Evolutionary conservation across 2,113 vertebrate genomes (phyloP).

Genomic region (Rostratula benghalensis): DNA sequence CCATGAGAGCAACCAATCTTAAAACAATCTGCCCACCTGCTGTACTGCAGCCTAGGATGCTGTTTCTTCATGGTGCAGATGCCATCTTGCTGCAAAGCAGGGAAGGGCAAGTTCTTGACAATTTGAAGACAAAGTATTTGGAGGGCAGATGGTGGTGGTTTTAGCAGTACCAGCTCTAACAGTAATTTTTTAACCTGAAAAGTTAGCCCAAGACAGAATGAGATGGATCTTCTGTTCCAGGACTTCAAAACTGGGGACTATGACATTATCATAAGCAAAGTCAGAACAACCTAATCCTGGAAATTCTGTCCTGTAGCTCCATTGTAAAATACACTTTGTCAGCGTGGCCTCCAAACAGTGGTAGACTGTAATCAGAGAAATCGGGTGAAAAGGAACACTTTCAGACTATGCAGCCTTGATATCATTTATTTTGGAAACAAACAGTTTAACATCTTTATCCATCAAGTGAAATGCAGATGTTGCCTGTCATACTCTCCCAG

Average conservation of each 20-base stretch:
- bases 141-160: neutral
- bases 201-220: neutral
- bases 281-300: neutral
- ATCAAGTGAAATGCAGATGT: neutral
- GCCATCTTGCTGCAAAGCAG: slow-evolving; percentile 39
- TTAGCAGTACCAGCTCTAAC: neutral
- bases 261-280: neutral
- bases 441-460: neutral
- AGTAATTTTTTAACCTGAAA: neutral
- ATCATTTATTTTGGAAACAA: neutral
- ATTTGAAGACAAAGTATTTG: neutral
- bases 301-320: neutral
- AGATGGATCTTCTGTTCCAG: neutral
- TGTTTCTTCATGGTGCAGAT: neutral
- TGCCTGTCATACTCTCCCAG: neutral
- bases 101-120: slow-evolving; percentile 21
- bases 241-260: neutral
- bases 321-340: neutral
- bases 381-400: neutral
- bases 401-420: neutral
- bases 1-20: neutral
- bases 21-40: neutral
- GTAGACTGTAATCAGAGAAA: neutral
- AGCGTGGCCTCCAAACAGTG: neutral
- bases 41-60: neutral